A percentile compares a stretch with the other conserved stretches of the same genome.
These are phyloP conservation scores for Ophonus ardosiacus DNA, from an alignment of 2,888 invertebrate genomes.

Conservation along the genomic window DNA sequence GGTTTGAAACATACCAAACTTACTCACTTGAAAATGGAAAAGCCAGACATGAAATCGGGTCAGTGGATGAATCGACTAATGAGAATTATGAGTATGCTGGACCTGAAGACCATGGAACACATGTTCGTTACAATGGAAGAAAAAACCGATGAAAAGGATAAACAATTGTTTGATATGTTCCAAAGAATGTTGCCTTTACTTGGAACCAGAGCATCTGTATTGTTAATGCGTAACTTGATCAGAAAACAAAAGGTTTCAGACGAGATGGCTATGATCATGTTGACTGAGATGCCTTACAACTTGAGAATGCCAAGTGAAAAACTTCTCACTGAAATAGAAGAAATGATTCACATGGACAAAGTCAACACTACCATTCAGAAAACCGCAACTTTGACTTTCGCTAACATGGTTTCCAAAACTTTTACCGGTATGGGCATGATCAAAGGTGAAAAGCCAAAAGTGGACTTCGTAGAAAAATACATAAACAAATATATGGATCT, in stretches of 20 bases:
- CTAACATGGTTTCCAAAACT: slow-evolving; percentile 74
- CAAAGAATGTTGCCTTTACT: slow-evolving; percentile 75
- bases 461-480: slow-evolving; percentile 41
- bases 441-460: background rate
- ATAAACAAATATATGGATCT: slow-evolving; percentile 62
- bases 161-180: slow-evolving; percentile 71
- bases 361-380: slow-evolving; percentile 70
- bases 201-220: slow-evolving; percentile 74
- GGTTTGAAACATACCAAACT: slow-evolving; percentile 72
- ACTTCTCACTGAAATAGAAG: slow-evolving; percentile 72
- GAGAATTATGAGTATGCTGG: slow-evolving; percentile 71
- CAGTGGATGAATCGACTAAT: slow-evolving; percentile 72
- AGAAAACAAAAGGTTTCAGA: slow-evolving; percentile 71
- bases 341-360: slow-evolving; percentile 70
- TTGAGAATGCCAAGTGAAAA: slow-evolving; percentile 73
- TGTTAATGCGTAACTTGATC: slow-evolving; percentile 74
- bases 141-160: slow-evolving; percentile 67
- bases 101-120: slow-evolving; percentile 71
- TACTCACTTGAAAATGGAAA: slow-evolving; percentile 71
- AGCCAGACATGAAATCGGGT: slow-evolving; percentile 71
- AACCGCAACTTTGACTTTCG: slow-evolving; percentile 75
- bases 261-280: slow-evolving; percentile 71
- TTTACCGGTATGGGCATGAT: slow-evolving; percentile 59
- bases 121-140: slow-evolving; percentile 68
- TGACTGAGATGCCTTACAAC: slow-evolving; percentile 74